Base-by-base conservation (phyloP, 2,888 invertebrate genomes). In the Andrena fulva region DNA sequence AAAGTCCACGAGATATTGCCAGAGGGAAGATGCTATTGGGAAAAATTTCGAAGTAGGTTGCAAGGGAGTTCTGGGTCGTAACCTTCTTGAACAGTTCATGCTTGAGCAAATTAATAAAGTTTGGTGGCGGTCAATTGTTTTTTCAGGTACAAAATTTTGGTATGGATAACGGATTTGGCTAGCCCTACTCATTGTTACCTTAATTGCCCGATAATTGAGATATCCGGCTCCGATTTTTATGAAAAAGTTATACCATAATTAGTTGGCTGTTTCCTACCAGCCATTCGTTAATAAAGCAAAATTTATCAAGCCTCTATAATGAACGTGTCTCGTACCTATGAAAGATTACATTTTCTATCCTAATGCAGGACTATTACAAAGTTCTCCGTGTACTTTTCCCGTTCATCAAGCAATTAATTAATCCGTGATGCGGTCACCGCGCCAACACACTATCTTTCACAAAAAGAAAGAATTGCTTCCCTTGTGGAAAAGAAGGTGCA, bases 11-110 rank as follows among this genome's bases (percentile, higher is more conserved):
- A 59, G 71, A 80, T 66, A 78, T 81, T 80, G 77, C 77, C 75
- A 72, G 77, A 80, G 72, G 73, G 54, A 69, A 31, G 42, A 56
- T 52, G 54, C 66, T 76, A 72, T 80, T 71, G 72, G 52, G 20
- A 52, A 54, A 82, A 80, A 82, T 71, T 76, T 71, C 56, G 31
- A 80, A 80, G 69, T 81, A 60, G 74, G 66, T 79, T 74, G 66
- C 68, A 59, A 50, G 20, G 54, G 64, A 63, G 67, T 66, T 71
- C 31, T 27, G n/a, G 33, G 27, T 59, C 31, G 48, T 50, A 50
- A 52, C 59, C 52, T 35, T 50, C 20, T 60, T 56, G 35, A 24
- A 60, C 35, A 56, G 35, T 33, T 29, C 35, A 50, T 5, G 12
- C 24, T 20, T n/a, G 12, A 48, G 35, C 8, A 67, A 67, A 78